These are phyloP conservation scores for Drosophila orena DNA, from an alignment of 1,140 invertebrate species.

Conservation along the genomic window DNA sequence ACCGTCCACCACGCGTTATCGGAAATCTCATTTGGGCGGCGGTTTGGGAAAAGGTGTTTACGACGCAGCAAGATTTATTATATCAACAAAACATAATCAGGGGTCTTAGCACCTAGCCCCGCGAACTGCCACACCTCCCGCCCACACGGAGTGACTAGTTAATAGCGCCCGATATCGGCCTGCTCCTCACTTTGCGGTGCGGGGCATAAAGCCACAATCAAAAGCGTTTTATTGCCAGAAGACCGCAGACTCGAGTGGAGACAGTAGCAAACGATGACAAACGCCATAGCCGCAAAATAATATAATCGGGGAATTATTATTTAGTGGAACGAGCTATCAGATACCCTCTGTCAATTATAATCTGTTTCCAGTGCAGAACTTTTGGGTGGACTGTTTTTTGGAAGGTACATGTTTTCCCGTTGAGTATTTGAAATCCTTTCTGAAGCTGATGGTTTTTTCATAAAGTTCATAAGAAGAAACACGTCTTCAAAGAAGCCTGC, in stretches of 20 bases:
- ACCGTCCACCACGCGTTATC: conserved; percentile 14
- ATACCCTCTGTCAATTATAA: not conserved
- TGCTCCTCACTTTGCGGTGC: conserved; percentile 48
- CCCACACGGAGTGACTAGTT: conserved; percentile 54
- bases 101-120: conserved; percentile 5
- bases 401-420: too few relatives aligned
- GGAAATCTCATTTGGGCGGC: not conserved
- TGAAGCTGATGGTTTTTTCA: too few relatives aligned
- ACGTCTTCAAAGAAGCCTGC: too few relatives aligned
- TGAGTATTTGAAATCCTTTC: too few relatives aligned
- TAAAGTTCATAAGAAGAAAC: too few relatives aligned
- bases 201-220: conserved; percentile 52
- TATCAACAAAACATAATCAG: conserved; percentile 46
- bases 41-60: conserved; percentile 24
- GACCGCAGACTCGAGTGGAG: conserved; percentile 48
- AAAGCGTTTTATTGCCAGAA: conserved; percentile 71
- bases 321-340: not conserved
- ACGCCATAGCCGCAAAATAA: conserved; percentile 30
- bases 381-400: too few relatives aligned
- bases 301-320: not conserved
- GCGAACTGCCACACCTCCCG: not conserved
- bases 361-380: too few relatives aligned
- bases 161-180: conserved; percentile 50
- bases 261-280: conserved; percentile 49
- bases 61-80: conserved; percentile 34